Base-by-base conservation (phyloP, 2,888 invertebrate species). In the Epiblema foenella region DNA sequence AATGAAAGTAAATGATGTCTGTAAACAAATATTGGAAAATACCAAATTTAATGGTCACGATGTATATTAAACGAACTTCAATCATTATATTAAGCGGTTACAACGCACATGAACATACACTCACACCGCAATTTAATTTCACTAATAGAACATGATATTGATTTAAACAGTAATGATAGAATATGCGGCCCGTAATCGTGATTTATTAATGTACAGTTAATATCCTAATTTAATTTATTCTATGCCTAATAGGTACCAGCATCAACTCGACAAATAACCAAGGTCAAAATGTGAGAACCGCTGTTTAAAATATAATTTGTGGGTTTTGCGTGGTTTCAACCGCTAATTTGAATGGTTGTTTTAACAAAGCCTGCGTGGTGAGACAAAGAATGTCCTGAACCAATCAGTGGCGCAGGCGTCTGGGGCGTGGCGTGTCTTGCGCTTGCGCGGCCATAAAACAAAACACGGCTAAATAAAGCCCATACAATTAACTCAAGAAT, bases 391-490 rank as follows among this genome's bases (percentile, higher is more conserved):
- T 79, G 76, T 77, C 82, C 75, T 82, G 83, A 78, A 84, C 92
- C 92, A 93, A 93, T 92, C 90, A 84, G 80, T 75, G 81, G 77
- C 77, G 78, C 81, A 84, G 84, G 83, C 82, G 83, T 77, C 76
- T 74, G 75, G 87, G 93, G 93, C 92, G 93, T 85, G 86, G 90
- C 86, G 85, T 85, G 81, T 83, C 83, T 85, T 83, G 81, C 85
- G 85, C 87, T 84, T 83, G 86, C 84, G 79, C 83, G 85, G 80
- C 79, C 78, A 81, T 80, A 82, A 86, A 80, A 87, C 87, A 89
- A 88, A 89, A 86, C 85, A 82, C 81, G 81, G 83, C 84, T 67
- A 71, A 71, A 71, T 64, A 72, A 68, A 68, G 42, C 68, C 80
- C 78, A 78, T 81, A 85, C 85, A 87, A 87, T 88, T 86, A 84